Percentiles rank a stretch among this genome's conserved stretches.
Conservation (phyloP, 1,140 invertebrate genomes). For the Limonius californicus region DNA sequence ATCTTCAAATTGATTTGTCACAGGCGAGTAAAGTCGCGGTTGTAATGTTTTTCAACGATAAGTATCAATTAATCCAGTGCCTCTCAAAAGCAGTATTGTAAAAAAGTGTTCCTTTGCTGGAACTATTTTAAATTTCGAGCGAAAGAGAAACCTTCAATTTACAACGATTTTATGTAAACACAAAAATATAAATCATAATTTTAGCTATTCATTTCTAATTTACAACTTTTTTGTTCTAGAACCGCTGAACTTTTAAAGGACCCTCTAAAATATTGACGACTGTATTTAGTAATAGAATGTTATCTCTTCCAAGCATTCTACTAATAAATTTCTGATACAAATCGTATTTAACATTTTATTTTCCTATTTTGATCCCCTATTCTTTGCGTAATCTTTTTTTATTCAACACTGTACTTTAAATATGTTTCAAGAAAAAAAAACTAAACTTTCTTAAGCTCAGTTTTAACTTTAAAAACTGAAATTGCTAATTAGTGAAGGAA, state of each 20-base stretch:
- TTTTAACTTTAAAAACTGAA: too few relatives aligned
- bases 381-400: background rate
- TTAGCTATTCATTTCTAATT: too few relatives aligned
- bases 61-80: constrained; percentile 38
- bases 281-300: constrained; percentile 29
- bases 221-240: too few relatives aligned
- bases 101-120: background rate
- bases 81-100: constrained; percentile 4
- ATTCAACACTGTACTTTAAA: too few relatives aligned
- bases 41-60: constrained; percentile 45
- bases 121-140: too few relatives aligned
- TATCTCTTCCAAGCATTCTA: constrained; percentile 28
- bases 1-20: constrained; percentile 50
- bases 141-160: background rate
- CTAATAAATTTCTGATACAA: constrained; percentile 33
- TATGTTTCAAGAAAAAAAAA: too few relatives aligned
- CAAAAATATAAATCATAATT: too few relatives aligned
- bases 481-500: too few relatives aligned
- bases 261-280: constrained; percentile 23
- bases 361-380: constrained; percentile 22
- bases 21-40: constrained; percentile 43
- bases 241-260: constrained; percentile 5
- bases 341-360: constrained; percentile 33
- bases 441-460: too few relatives aligned
- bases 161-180: too few relatives aligned